Evolutionary conservation across 1,140 invertebrate genomes (phyloP).

Genomic region (Caenorhabditis briggsae): DNA sequence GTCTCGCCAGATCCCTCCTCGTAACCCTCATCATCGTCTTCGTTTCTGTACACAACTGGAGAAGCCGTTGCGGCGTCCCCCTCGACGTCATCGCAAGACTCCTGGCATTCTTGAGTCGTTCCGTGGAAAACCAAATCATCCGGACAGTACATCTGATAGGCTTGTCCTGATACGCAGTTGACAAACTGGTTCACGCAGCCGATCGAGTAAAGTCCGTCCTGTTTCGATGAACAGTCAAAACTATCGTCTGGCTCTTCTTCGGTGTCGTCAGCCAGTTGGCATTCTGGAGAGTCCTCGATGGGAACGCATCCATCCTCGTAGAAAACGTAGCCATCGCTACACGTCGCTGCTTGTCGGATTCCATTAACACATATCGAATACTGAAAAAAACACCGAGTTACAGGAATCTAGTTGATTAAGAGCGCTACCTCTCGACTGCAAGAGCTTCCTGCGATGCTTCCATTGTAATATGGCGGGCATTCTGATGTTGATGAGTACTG

Average conservation of each 20-base stretch:
- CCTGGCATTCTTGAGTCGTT: slow-evolving; percentile 4
- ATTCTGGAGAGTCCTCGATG: slow-evolving; percentile 15
- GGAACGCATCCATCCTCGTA: slow-evolving; percentile 12
- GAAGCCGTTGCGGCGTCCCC: background rate
- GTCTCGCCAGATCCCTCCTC: slow-evolving; percentile 29
- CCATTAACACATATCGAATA: slow-evolving; percentile 30
- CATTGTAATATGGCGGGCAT: slow-evolving; percentile 10
- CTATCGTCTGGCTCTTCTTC: slow-evolving; percentile 7
- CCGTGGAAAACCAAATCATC: slow-evolving; percentile 19
- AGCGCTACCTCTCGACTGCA: slow-evolving; percentile 27
- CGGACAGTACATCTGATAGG: slow-evolving; percentile 25
- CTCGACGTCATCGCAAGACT: background rate
- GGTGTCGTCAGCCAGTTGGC: background rate
- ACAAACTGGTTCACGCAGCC: slow-evolving; percentile 28
- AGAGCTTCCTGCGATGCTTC: slow-evolving; percentile 35
- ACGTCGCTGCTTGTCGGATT: slow-evolving; percentile 14
- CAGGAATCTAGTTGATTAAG: too few relatives aligned
- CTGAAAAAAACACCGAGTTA: background rate
- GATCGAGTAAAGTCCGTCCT: background rate
- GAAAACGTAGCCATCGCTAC: slow-evolving; percentile 17
- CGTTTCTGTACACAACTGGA: background rate
- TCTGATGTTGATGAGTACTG: slow-evolving; percentile 9
- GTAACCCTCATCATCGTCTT: slow-evolving; percentile 1
- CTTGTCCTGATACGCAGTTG: slow-evolving; percentile 7
- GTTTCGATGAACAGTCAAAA: slow-evolving; percentile 18